Conservation (phyloP, 2,888 invertebrate genomes). For the Pollenia angustigena region DNA sequence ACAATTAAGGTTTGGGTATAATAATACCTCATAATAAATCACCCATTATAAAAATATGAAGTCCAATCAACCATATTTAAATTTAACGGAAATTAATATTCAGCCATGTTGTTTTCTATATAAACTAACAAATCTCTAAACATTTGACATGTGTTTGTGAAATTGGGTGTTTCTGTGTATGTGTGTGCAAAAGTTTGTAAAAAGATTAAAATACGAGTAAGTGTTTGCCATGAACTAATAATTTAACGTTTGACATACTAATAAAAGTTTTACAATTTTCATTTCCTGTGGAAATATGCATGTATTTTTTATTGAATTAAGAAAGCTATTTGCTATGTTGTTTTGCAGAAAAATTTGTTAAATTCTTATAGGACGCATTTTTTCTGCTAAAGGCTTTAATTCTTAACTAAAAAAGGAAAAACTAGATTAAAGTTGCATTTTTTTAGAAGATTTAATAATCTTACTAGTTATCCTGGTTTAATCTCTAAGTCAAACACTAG, state of each 20-base stretch:
- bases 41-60: no score
- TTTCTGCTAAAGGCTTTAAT: no score
- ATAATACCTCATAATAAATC: no score
- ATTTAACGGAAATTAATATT: slow-evolving; percentile 65
- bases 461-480: no score
- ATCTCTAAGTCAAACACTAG: no score
- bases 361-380: not conserved
- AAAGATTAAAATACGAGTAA: slow-evolving; percentile 41
- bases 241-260: slow-evolving; percentile 34
- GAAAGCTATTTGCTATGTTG: not conserved
- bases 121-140: slow-evolving; percentile 57
- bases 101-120: slow-evolving; percentile 60
- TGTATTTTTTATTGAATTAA: not conserved
- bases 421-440: no score
- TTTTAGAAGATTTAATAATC: no score
- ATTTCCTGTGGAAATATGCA: slow-evolving; percentile 29
- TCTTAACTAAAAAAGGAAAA: no score
- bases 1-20: no score
- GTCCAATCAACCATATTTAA: slow-evolving; percentile 7
- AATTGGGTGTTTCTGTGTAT: not conserved
- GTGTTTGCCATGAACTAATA: slow-evolving; percentile 9
- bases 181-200: slow-evolving; percentile 3
- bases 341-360: not conserved
- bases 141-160: slow-evolving; percentile 10
- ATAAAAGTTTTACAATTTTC: slow-evolving; percentile 47